Evolutionary conservation across 1,140 invertebrate species (phyloP), one percentile per base, ranked within the genome.

Genomic region (Drosophila nikananu): DNA sequence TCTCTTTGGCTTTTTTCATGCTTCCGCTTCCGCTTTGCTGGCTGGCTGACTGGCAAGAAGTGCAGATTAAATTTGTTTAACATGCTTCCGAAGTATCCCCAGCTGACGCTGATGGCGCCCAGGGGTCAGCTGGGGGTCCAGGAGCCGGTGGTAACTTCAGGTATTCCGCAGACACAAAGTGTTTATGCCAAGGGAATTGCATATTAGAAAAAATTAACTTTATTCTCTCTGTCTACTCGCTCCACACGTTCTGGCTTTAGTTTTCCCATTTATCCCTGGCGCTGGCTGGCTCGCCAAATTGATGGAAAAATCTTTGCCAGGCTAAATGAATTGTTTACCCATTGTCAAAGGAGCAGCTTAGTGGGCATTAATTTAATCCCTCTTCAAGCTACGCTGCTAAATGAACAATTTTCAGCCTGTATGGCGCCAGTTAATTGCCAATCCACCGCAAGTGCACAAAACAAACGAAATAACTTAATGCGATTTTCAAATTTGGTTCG

Each of bases 41-140:
- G 73, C 77, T 71, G 84, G 19, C 44, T 48, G 55, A 62, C 77
- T 72, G 86, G 65, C 72, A 81, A 90, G 86, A 90, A 90, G 86
- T 86, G 86, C 79, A 90, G 86, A 90, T 90, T 90, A 90, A 90
- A 90, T 90, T 90, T 90, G 86, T 80, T 90, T 82, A 90, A 90
- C 86, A 91, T 90, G 86, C 86, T 86, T 89, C 78, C 67, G 70
- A 57, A 70, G 58, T 60, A 65, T 82, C 41, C 48, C 63, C 77
- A 54, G 66, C 74, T 83, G 71, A 81, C 64, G 67, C 27, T 54
- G 67, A 70, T 70, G 66, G 62, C 21, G 62, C 37, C 66, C 66
- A 19, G 5, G 61, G 76, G 72, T 81, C 65, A 67, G 65, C 48
- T 58, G 23, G 7, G 54, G 17, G 63, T 5, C 17, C 9, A 13